Evolutionary conservation across 2,797 vertebrate genomes (phyloP).

Genomic region (Eupleurogrammus muticus): DNA sequence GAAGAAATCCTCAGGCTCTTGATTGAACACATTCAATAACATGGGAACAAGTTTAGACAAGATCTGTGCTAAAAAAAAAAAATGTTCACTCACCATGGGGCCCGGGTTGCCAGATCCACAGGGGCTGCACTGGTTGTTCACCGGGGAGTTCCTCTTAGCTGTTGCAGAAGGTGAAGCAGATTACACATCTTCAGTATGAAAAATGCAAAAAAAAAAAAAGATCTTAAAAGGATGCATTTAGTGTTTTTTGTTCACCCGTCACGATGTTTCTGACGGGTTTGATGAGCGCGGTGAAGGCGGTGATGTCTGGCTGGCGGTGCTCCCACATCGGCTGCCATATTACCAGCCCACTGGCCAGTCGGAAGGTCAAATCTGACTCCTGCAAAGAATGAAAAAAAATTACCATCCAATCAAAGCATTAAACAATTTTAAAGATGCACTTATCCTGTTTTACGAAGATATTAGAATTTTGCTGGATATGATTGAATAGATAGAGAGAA

Average conservation of each 20-base stretch:
- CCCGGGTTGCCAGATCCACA: constrained; percentile 91
- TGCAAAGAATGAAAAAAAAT: constrained; percentile 50
- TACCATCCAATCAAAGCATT: neutral
- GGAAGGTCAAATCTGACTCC: constrained; percentile 98
- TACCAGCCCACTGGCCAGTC: constrained; percentile 94
- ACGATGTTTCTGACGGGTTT: constrained; percentile 95
- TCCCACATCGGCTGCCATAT: constrained; percentile 99
- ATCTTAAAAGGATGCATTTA: neutral
- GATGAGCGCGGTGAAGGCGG: constrained; percentile 93
- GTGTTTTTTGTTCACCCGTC: constrained; percentile 84
- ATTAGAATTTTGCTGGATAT: neutral
- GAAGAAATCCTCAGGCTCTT: constrained; percentile 29
- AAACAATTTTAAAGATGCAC: neutral
- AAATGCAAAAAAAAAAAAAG: constrained; percentile 29
- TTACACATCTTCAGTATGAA: constrained; percentile 38
- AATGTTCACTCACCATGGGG: constrained; percentile 75
- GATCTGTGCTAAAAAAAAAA: constrained; percentile 29
- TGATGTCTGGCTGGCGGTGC: constrained; percentile 94
- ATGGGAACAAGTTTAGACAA: constrained; percentile 28
- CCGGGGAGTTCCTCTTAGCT: constrained; percentile 97
- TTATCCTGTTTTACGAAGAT: neutral
- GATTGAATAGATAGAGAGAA: neutral
- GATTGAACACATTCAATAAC: constrained; percentile 46
- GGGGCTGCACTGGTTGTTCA: constrained; percentile 89
- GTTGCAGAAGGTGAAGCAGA: constrained; percentile 43